Conservation (phyloP, 2,797 vertebrate genomes). For the Sebastiscus tertius region DNA sequence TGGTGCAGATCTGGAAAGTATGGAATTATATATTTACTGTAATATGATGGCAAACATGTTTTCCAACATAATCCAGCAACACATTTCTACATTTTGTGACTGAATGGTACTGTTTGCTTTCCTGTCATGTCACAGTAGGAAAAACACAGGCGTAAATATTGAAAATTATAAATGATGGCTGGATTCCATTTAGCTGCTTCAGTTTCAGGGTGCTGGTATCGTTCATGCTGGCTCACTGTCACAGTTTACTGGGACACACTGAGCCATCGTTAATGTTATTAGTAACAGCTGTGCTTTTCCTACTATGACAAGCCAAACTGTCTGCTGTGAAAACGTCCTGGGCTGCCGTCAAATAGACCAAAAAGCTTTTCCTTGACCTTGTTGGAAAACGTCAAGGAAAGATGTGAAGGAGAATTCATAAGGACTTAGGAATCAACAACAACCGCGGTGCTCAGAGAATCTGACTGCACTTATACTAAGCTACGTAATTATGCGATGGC, state of each 20-base stretch:
- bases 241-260: not conserved
- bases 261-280: not conserved
- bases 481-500: too few species aligned
- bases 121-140: not conserved
- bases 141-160: not conserved
- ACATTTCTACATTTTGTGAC: not conserved
- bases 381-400: too few species aligned
- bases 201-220: not conserved
- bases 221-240: not conserved
- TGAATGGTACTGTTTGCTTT: too few species aligned
- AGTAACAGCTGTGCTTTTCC: not conserved
- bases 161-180: accelerated
- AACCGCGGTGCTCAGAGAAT: too few species aligned
- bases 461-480: too few species aligned
- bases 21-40: not conserved
- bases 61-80: not conserved
- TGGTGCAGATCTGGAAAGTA: not conserved
- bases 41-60: not conserved
- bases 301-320: accelerated
- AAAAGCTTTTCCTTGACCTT: too few species aligned
- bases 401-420: too few species aligned
- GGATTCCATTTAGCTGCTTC: not conserved
- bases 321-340: not conserved
- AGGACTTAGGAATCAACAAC: too few species aligned
- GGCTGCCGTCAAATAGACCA: too few species aligned